Evolutionary conservation across 2,797 vertebrate species (phyloP).

Genomic region (Protosalanx chinensis): DNA sequence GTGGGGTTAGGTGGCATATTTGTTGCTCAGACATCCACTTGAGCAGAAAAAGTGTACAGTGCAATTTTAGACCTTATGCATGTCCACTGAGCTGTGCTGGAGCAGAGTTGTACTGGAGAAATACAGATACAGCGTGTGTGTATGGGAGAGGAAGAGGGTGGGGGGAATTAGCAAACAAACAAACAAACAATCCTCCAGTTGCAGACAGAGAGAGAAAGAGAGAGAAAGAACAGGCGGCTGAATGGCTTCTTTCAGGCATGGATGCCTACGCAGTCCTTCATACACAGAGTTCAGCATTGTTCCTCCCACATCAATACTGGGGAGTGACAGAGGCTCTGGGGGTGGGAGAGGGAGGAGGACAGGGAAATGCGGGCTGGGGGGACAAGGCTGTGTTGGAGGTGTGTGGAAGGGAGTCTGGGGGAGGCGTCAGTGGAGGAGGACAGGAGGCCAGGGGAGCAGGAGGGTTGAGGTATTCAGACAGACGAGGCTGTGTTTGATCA

Average conservation of each 20-base stretch:
- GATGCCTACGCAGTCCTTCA: conserved; percentile 42
- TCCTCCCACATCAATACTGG: conserved; percentile 44
- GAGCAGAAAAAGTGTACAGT: neutral
- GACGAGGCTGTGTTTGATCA: conserved; percentile 42
- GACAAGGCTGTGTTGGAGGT: conserved; percentile 10
- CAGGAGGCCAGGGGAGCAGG: neutral
- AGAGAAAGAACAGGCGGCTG: conserved; percentile 17
- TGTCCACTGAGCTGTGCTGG: neutral
- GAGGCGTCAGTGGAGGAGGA: neutral
- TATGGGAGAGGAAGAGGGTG: too few relatives aligned
- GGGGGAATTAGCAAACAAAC: neutral
- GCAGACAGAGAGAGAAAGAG: neutral
- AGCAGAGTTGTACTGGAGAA: too few relatives aligned
- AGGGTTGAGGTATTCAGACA: neutral
- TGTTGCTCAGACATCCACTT: neutral
- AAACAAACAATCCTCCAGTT: conserved; percentile 7
- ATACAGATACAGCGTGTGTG: too few relatives aligned
- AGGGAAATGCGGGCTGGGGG: conserved; percentile 15
- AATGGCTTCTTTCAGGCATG: conserved; percentile 36
- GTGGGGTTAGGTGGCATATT: neutral
- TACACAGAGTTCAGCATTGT: conserved; percentile 55
- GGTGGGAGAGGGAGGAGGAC: conserved; percentile 31
- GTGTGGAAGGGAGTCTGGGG: conserved; percentile 18
- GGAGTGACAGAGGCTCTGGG: conserved; percentile 40
- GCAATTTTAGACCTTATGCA: neutral